Evolutionary conservation across 2,888 invertebrate genomes (phyloP).

Genomic region (Biston stratarius): DNA sequence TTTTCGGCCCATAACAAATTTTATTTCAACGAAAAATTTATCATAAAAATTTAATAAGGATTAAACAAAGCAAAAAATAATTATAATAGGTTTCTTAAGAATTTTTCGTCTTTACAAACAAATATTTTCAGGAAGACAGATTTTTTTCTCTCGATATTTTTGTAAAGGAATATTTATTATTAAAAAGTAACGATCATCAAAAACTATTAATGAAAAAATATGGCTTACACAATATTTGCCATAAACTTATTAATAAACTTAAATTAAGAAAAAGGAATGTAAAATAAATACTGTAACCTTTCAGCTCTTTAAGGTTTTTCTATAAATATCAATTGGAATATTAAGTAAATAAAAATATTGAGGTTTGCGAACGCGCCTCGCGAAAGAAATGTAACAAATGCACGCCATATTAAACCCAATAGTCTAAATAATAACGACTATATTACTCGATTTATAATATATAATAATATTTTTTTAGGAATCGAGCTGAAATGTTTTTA

Average conservation of each 20-base stretch:
- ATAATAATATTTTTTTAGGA: background rate
- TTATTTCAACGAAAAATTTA: background rate
- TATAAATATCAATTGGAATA: background rate
- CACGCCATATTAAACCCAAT: no score
- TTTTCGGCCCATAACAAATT: no score
- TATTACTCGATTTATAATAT: no score
- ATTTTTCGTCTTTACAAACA: background rate
- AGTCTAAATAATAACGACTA: no score
- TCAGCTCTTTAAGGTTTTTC: background rate
- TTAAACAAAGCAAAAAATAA: background rate
- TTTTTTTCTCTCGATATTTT: no score
- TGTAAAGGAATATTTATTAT: background rate
- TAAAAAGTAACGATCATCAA: background rate
- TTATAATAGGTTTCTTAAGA: background rate
- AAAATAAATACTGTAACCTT: slow-evolving; percentile 26
- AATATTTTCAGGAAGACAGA: background rate
- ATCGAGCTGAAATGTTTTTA: background rate
- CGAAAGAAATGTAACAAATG: no score
- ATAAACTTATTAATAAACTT: slow-evolving; percentile 12
- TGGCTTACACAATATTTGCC: slow-evolving; percentile 21
- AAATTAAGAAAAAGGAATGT: slow-evolving; percentile 24
- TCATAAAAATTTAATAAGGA: no score
- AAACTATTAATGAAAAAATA: slow-evolving; percentile 9
- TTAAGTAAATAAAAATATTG: background rate
- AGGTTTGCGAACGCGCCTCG: no score